Conservation (phyloP, 2,888 invertebrate species). For the Athalia circularis region DNA sequence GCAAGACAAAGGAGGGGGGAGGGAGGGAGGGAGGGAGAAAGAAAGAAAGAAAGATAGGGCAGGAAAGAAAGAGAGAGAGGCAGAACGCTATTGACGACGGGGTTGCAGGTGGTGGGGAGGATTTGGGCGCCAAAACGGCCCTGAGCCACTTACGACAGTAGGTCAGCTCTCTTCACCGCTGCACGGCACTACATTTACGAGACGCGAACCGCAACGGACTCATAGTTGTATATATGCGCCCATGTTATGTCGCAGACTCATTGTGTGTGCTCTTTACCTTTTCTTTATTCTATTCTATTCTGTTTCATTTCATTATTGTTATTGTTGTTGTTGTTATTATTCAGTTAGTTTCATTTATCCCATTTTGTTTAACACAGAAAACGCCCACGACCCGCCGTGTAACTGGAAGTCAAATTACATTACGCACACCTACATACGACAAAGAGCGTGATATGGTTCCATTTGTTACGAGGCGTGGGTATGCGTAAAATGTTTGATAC, state of each 20-base stretch:
- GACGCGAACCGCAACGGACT: constrained; percentile 42
- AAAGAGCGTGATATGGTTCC: no score
- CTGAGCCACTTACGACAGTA: constrained; percentile 74
- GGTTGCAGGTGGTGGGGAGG: constrained; percentile 54
- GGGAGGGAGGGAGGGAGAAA: not conserved
- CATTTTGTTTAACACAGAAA: no score
- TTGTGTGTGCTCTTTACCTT: not conserved
- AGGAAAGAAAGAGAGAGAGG: constrained; percentile 4
- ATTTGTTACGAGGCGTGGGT: no score
- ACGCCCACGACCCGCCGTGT: not conserved
- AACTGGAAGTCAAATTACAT: no score
- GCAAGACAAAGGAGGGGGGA: not conserved
- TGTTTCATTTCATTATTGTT: no score
- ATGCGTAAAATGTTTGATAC: no score
- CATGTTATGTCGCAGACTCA: constrained; percentile 28
- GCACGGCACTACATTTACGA: constrained; percentile 29
- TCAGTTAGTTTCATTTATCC: no score
- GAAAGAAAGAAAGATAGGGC: not conserved
- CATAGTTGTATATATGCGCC: not conserved
- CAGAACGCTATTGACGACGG: constrained; percentile 30
- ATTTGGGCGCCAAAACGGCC: constrained; percentile 73
- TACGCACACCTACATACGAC: no score
- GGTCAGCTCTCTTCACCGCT: constrained; percentile 73
- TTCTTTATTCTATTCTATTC: not conserved
- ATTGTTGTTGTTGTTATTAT: no score